Conservation (phyloP, 2,888 invertebrate species). For the Corythucha ciliata region DNA sequence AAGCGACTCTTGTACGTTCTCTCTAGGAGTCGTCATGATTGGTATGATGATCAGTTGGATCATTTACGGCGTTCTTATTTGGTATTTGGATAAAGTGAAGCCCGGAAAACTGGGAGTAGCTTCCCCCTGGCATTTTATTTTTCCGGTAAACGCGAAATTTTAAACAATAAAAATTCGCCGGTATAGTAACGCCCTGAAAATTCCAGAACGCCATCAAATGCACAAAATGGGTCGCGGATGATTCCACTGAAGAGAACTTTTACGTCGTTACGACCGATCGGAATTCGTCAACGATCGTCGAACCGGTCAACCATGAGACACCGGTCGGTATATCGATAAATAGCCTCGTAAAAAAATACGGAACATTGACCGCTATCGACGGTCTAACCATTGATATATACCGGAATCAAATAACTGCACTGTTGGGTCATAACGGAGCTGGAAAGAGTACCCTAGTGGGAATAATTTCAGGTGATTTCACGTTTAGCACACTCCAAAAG, state of each 20-base stretch:
- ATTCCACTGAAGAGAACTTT: too few species aligned
- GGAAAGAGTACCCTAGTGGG: slow-evolving; percentile 74
- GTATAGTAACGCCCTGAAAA: too few species aligned
- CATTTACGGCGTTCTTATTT: slow-evolving; percentile 43
- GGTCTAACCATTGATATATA: slow-evolving; percentile 56
- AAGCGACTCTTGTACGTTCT: slow-evolving; percentile 37
- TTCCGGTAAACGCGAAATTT: slow-evolving; percentile 25
- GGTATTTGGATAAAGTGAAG: slow-evolving; percentile 52
- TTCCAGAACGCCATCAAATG: too few species aligned
- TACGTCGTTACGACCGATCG: too few species aligned
- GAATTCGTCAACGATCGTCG: slow-evolving; percentile 11
- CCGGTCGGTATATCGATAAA: slow-evolving; percentile 42
- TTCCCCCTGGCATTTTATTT: slow-evolving; percentile 44
- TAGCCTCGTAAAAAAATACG: slow-evolving; percentile 39
- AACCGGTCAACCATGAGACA: slow-evolving; percentile 29
- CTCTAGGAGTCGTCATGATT: slow-evolving; percentile 42
- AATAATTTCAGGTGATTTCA: slow-evolving; percentile 57
- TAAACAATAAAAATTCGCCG: too few species aligned
- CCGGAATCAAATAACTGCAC: slow-evolving; percentile 72
- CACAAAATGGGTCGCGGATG: too few species aligned
- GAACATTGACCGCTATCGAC: slow-evolving; percentile 40
- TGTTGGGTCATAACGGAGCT: slow-evolving; percentile 81
- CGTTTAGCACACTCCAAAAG: too few species aligned
- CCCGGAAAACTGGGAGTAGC: slow-evolving; percentile 63
- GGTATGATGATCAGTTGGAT: slow-evolving; percentile 46